Conservation (phyloP, 2,113 vertebrate species). For the Hippopotamus amphibius region DNA sequence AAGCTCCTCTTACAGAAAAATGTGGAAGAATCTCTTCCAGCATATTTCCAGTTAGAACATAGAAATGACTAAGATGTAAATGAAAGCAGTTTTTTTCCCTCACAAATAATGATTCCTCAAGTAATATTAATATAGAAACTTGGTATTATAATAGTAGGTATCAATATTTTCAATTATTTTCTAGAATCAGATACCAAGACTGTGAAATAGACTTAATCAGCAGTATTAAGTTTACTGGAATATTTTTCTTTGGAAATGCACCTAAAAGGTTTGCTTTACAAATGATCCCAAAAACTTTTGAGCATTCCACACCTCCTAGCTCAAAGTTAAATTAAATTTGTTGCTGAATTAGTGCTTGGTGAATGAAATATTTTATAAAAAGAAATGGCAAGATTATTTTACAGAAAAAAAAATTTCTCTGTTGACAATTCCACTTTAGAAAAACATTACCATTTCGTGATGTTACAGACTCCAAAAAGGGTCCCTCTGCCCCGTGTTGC, state of each 20-base stretch:
- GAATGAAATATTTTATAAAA: conserved; percentile 4
- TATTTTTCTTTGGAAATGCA: background rate
- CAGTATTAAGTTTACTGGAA: background rate
- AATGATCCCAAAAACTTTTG: background rate
- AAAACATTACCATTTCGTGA: background rate
- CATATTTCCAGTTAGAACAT: background rate
- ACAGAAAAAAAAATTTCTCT: background rate
- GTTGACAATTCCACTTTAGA: background rate
- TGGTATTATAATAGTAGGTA: background rate
- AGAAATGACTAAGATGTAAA: background rate
- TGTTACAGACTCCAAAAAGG: background rate
- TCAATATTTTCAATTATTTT: background rate
- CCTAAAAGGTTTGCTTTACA: background rate
- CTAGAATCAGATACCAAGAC: background rate
- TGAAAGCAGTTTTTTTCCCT: background rate
- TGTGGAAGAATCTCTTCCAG: background rate
- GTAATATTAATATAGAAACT: background rate
- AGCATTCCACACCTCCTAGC: background rate
- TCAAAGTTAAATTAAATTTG: background rate
- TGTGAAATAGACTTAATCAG: background rate
- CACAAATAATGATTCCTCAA: background rate
- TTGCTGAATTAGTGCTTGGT: background rate
- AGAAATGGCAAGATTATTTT: background rate
- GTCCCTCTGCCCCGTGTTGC: too few species aligned
- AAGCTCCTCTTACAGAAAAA: background rate